Base-by-base conservation (phyloP, 2,113 vertebrate species). In the Hippocampus guttulatus region DNA sequence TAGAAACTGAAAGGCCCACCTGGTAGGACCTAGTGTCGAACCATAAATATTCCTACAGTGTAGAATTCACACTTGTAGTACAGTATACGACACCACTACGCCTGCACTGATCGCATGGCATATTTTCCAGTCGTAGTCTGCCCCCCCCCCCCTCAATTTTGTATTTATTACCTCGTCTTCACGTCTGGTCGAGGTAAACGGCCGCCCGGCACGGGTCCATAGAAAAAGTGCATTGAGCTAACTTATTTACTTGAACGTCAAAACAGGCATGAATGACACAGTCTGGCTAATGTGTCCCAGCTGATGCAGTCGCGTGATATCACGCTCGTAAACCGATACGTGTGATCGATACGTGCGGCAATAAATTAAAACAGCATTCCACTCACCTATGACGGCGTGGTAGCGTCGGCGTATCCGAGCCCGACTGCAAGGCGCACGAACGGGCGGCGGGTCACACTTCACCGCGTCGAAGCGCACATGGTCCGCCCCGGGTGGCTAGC, bases 381-480 rank as follows among this genome's bases (percentile, higher is more conserved):
- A 77, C 89, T 88, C 76, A 92, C 92, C 90, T 86, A 81, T 54
- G 74, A 77, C 67, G 81, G 85, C 85, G 75, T 66, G 71, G 87
- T 76, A 71, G 75, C 81, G 85, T 87, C 85, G 82, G 55, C 84
- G 87, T 84, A 76, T 89, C 87, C 81, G 80, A 84, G 86, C 18
- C 75, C 75, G 84, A 78, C 23, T 3, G 52, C 21, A 10, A 54
- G 51, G 74, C 77, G 72, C 49, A 58, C 78, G 30, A 20, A 18
- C 61, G 18, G 33, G 23, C 8, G 43, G n/a, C 14, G 41, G 47
- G 64, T 23, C 62, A 15, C 79, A 77, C 84, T 83, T 85, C 87
- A 89, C 81, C 78, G 67, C 66, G 67, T 70, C 86, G 74, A 4
- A 67, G 76, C 79, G 89, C 90, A 90, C 92, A 89, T 91, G 90